Evolutionary conservation across 2,888 invertebrate genomes (phyloP).

Genomic region (Actias luna): DNA sequence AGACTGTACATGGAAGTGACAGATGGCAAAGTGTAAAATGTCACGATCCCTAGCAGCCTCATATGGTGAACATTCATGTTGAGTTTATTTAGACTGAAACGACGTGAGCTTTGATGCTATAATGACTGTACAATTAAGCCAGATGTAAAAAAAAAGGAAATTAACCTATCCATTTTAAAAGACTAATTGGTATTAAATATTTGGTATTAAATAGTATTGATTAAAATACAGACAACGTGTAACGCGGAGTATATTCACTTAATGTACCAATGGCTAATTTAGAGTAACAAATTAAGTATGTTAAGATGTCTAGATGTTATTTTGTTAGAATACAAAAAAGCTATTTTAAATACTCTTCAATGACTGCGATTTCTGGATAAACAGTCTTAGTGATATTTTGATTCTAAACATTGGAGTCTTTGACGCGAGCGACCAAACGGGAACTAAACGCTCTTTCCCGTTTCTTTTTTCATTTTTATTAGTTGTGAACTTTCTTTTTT

Average conservation of each 20-base stretch:
- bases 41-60: background rate
- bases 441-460: conserved; percentile 14
- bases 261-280: no score
- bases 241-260: no score
- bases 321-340: background rate
- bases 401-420: conserved; percentile 16
- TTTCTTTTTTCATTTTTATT: conserved; percentile 25
- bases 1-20: background rate
- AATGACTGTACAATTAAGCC: background rate
- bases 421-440: conserved; percentile 16
- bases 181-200: no score
- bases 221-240: background rate
- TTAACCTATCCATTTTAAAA: background rate
- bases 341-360: background rate
- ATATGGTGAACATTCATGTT: background rate
- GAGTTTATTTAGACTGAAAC: background rate
- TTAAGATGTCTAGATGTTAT: background rate
- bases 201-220: no score
- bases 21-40: conserved; percentile 8
- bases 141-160: background rate
- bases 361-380: conserved; percentile 19
- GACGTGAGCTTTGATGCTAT: background rate
- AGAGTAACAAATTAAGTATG: no score
- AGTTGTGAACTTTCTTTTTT: conserved; percentile 28
- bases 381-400: conserved; percentile 28